A percentile compares a stretch with the other conserved stretches of the same genome.
Conservation (phyloP, 2,888 invertebrate species). For the Buathra laborator region DNA sequence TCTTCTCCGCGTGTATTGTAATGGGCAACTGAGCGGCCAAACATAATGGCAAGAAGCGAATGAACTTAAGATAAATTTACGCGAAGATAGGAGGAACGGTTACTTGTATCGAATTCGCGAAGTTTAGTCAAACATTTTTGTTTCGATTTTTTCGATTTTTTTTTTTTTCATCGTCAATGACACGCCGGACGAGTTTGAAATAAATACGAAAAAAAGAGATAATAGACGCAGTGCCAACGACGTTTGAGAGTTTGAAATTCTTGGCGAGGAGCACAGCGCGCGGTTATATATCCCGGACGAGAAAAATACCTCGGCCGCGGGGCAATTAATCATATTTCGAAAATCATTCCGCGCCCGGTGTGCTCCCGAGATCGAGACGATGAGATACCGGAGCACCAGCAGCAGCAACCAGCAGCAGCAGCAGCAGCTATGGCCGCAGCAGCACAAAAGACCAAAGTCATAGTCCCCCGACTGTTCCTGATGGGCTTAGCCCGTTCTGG, state of each 20-base stretch:
- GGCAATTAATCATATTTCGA: conserved; percentile 85
- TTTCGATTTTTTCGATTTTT: too few species aligned
- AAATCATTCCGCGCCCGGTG: conserved; percentile 82
- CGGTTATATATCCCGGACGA: conserved; percentile 64
- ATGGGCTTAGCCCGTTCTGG: conserved; percentile 54
- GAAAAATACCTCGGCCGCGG: conserved; percentile 71
- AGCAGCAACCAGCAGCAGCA: conserved; percentile 50
- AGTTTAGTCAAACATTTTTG: not conserved
- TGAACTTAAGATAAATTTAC: conserved; percentile 43
- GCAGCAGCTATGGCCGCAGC: conserved; percentile 34
- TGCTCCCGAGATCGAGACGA: conserved; percentile 80
- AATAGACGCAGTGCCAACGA: conserved; percentile 53
- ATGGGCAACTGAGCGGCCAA: conserved; percentile 53
- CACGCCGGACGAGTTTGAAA: not conserved
- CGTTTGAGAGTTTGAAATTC: conserved; percentile 63
- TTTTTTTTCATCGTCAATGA: not conserved
- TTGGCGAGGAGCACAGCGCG: conserved; percentile 23
- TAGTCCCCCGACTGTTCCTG: conserved; percentile 61
- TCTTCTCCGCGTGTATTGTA: conserved; percentile 64
- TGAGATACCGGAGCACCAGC: conserved; percentile 79
- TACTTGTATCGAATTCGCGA: not conserved
- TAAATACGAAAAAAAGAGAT: conserved; percentile 1
- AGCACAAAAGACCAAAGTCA: conserved; percentile 67
- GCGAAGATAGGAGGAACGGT: not conserved
- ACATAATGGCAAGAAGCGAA: conserved; percentile 36